Conservation (phyloP, 1,140 invertebrate species). For the Dinothrombium tinctorium region DNA sequence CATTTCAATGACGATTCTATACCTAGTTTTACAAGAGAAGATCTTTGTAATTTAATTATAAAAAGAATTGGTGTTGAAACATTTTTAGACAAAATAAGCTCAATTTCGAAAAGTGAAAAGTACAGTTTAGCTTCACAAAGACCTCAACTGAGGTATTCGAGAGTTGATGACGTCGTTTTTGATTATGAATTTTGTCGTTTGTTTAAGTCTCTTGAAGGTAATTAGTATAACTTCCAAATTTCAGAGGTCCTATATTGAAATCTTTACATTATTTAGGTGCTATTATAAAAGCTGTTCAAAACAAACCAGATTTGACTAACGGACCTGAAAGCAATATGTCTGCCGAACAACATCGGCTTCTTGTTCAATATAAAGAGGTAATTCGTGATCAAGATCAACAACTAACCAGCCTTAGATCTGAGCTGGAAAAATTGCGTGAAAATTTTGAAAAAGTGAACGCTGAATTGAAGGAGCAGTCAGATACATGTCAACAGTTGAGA, state of each 20-base stretch:
- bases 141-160: slow-evolving; percentile 54
- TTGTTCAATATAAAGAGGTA: slow-evolving; percentile 61
- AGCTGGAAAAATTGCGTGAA: slow-evolving; percentile 18
- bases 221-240: background rate
- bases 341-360: slow-evolving; percentile 31
- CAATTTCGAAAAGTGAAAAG: slow-evolving; percentile 62
- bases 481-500: slow-evolving; percentile 44
- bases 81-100: slow-evolving; percentile 59
- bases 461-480: slow-evolving; percentile 40
- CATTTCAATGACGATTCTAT: slow-evolving; percentile 74
- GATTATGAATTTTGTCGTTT: slow-evolving; percentile 88
- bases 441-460: slow-evolving; percentile 23
- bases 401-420: slow-evolving; percentile 34
- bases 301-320: slow-evolving; percentile 26
- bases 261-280: slow-evolving; percentile 19
- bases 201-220: slow-evolving; percentile 33
- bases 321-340: slow-evolving; percentile 18
- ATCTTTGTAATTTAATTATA: slow-evolving; percentile 56
- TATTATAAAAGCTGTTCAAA: slow-evolving; percentile 29
- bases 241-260: background rate
- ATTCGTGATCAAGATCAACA: slow-evolving; percentile 58
- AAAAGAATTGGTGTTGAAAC: slow-evolving; percentile 76
- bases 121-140: slow-evolving; percentile 79
- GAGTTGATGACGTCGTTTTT: slow-evolving; percentile 52
- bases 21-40: slow-evolving; percentile 45